Percentiles rank a stretch among this genome's conserved stretches.
These are phyloP conservation scores for Neotoxoptera formosana DNA, from an alignment of 1,140 invertebrate species.

Conservation along the genomic window DNA sequence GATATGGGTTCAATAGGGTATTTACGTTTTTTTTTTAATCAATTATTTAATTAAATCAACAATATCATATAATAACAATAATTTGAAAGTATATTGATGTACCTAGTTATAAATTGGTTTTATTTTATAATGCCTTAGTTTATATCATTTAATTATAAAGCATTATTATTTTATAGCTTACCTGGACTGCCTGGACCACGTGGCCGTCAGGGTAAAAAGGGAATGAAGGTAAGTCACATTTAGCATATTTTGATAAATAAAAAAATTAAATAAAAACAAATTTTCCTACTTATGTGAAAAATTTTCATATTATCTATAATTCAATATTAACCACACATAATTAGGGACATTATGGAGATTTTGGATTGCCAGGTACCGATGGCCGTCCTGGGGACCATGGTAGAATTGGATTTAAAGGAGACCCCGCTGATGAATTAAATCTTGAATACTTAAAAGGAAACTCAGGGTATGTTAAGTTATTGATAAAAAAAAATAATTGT, in stretches of 20 bases:
- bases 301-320: background rate
- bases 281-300: background rate
- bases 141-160: background rate
- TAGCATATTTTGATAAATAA: background rate
- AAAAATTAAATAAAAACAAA: background rate
- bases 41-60: background rate
- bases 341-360: conserved; percentile 59
- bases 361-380: conserved; percentile 65
- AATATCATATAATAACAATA: background rate
- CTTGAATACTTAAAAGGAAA: conserved; percentile 48
- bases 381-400: conserved; percentile 67
- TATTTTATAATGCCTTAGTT: background rate
- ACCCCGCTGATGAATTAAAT: conserved; percentile 59
- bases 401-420: conserved; percentile 65
- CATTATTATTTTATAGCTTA: background rate
- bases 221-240: conserved; percentile 45
- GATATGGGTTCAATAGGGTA: conserved; percentile 20
- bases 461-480: conserved; percentile 25
- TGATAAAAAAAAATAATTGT: background rate
- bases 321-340: background rate
- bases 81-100: background rate
- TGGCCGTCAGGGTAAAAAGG: conserved; percentile 43
- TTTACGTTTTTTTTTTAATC: background rate
- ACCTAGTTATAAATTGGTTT: background rate
- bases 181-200: conserved; percentile 21